Evolutionary conservation across 2,888 invertebrate species (phyloP).

Genomic region (Lutraria lutraria): DNA sequence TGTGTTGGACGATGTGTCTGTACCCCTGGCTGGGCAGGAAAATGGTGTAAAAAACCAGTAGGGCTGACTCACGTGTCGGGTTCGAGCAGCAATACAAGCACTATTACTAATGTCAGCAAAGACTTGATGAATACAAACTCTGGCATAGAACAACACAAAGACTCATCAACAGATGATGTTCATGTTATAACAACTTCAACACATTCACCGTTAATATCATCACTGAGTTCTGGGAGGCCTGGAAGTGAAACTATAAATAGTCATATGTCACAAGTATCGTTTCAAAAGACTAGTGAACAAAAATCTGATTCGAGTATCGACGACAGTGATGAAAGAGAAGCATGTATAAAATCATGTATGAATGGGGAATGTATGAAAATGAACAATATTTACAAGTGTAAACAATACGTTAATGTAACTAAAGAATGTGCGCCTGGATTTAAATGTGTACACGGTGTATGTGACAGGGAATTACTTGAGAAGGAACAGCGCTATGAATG

Average conservation of each 20-base stretch:
- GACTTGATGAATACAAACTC: not conserved
- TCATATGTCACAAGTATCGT: not conserved
- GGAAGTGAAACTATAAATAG: not conserved
- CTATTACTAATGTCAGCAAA: not conserved
- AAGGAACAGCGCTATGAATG: conserved; percentile 62
- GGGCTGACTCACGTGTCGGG: not conserved
- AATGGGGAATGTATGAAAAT: conserved; percentile 62
- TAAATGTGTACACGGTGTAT: conserved; percentile 62
- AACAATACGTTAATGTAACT: conserved; percentile 37
- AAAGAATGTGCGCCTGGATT: conserved; percentile 65
- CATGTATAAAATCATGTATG: conserved; percentile 40
- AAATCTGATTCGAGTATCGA: not conserved
- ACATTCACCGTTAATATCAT: not conserved
- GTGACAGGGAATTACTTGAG: conserved; percentile 53
- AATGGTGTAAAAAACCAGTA: conserved; percentile 58
- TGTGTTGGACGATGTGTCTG: conserved; percentile 70
- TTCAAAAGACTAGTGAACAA: not conserved
- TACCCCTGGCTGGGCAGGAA: conserved; percentile 64
- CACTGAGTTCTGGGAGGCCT: not conserved
- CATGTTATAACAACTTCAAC: not conserved
- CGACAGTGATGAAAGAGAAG: conserved; percentile 4
- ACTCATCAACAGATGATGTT: not conserved
- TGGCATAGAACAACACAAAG: not conserved
- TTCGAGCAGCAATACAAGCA: not conserved
- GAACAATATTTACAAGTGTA: conserved; percentile 56